Conservation (phyloP, 1,140 invertebrate species). For the Palaemon carinicauda region DNA sequence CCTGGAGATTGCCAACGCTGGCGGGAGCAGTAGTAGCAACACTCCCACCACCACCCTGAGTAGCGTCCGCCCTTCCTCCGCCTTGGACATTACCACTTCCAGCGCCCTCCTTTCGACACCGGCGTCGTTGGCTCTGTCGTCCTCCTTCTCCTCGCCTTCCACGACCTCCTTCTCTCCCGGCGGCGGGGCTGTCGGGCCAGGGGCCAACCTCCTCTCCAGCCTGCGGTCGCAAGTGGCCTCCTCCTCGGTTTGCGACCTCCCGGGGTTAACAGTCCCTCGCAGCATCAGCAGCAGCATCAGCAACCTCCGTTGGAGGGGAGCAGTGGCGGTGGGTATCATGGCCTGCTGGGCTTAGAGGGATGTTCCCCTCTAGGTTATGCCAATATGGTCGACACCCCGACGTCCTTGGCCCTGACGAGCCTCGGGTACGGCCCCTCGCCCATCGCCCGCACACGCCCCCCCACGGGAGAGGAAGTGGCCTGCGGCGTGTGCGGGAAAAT, state of each 20-base stretch:
- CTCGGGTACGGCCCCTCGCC: neutral
- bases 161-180: too few species aligned
- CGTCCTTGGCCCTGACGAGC: neutral
- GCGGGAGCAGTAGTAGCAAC: neutral
- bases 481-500: constrained; percentile 43
- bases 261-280: neutral
- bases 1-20: neutral
- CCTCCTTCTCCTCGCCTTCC: neutral
- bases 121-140: neutral
- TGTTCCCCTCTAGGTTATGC: neutral
- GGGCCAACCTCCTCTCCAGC: too few species aligned
- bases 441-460: constrained; percentile 4
- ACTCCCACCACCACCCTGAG: too few species aligned
- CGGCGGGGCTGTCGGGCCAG: too few species aligned
- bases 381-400: neutral
- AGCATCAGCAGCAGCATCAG: neutral
- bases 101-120: neutral
- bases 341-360: neutral
- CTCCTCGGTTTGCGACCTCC: too few species aligned
- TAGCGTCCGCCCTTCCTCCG: too few species aligned
- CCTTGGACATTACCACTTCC: too few species aligned
- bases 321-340: neutral
- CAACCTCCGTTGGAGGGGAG: neutral
- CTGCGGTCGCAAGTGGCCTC: too few species aligned
- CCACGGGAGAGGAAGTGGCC: constrained; percentile 46